Evolutionary conservation across 2,888 invertebrate genomes (phyloP), one percentile per base, ranked within the genome.

Genomic region (Neoascia interrupta): DNA sequence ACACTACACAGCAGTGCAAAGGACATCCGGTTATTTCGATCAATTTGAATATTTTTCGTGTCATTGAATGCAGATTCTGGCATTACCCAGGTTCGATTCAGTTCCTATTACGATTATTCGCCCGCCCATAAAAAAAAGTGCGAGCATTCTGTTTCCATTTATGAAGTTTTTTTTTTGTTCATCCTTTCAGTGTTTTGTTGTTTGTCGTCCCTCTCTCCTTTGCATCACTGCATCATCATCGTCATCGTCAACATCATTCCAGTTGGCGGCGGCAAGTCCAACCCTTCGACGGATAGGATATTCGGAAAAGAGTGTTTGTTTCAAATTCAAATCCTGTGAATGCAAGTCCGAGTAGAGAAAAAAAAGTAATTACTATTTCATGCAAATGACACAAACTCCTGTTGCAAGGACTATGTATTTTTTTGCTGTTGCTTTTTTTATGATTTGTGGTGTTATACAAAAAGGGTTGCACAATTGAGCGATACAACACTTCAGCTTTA

Each of bases 31-130:
- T 82, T 81, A 61, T 81, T 81, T 82, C 82, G 80, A 83, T 83
- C 81, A 83, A 83, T 83, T 82, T 82, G 74, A 83, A 83, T 83
- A 82, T 81, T 83, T 81, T 83, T 83, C 83, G 82, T 83, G 82
- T 83, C 83, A 83, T 82, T 83, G 83, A 83, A 83, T 83, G 81
- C 82, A 82, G 81, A 82, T 81, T 80, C 81, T 58, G 81, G 75
- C 69, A 83, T 83, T 83, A 83, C 81, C 74, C 56, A 21, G 61
- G 60, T 75, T 70, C 61, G 70, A 66, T 75, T 75, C 81, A 81
- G 66, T 83, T 81, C 74, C 81, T 81, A 81, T 63, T 80, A 72
- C 75, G 72, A 80, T 81, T 82, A 74, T 79, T 81, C 72, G 64
- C 45, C 66, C 73, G 79, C 79, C 79, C 63, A 79, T 81, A 61